phyloP scores from a whole-genome alignment of 2,113 vertebrate genomes.

The Glaucomys volans region DNA sequence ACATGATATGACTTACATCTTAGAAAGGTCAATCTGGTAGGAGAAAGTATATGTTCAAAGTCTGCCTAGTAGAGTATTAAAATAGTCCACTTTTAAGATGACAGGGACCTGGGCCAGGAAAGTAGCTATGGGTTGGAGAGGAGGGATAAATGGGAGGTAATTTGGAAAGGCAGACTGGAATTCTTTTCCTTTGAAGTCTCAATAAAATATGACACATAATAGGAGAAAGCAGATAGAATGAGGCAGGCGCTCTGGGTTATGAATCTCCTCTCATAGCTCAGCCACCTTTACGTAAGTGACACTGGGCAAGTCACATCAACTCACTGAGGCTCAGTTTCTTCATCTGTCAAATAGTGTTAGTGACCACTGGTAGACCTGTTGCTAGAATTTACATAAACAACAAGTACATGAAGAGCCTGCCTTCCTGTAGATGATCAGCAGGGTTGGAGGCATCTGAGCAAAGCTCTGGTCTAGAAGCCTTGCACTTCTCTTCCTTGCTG shows the following conservation, averaged over 20 bases:
- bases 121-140: background rate
- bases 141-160: background rate
- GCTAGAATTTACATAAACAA: background rate
- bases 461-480: background rate
- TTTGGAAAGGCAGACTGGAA: background rate
- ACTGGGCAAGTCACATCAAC: background rate
- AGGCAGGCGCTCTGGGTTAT: background rate
- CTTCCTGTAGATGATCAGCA: background rate
- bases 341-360: background rate
- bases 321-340: background rate
- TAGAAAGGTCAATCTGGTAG: background rate
- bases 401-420: background rate
- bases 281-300: background rate
- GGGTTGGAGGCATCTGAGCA: background rate
- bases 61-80: background rate
- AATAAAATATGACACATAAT: background rate
- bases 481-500: background rate
- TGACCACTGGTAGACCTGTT: background rate
- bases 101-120: background rate
- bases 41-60: background rate
- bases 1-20: background rate
- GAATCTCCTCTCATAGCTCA: constrained; percentile 3
- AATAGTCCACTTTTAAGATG: background rate
- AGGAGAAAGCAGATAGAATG: background rate
- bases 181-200: background rate